These are phyloP conservation scores for Nebria salina DNA, from an alignment of 2,888 invertebrate species.

Conservation along the genomic window DNA sequence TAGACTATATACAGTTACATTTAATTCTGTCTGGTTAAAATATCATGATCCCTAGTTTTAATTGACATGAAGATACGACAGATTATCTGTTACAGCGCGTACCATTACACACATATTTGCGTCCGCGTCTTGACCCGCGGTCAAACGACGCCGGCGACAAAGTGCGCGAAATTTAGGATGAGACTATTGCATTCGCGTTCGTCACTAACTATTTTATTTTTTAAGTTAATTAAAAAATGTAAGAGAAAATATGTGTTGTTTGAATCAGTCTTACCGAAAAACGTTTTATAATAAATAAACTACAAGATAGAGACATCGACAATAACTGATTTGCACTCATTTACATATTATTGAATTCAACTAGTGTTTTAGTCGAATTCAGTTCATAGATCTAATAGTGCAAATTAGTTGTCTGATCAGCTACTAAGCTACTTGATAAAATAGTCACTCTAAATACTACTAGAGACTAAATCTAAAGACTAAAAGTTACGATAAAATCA, in stretches of 20 bases:
- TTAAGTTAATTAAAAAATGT: constrained; percentile 52
- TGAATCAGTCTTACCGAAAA: constrained; percentile 64
- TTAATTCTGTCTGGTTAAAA: constrained; percentile 61
- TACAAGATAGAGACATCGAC: constrained; percentile 45
- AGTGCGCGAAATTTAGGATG: constrained; percentile 8
- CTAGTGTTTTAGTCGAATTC: neutral
- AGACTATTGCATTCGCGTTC: constrained; percentile 57
- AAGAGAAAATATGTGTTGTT: constrained; percentile 61
- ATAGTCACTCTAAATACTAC: constrained; percentile 52
- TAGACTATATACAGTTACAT: constrained; percentile 35
- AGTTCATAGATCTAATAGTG: neutral
- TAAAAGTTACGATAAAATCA: constrained; percentile 63
- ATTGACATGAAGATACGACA: constrained; percentile 81
- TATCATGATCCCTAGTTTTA: constrained; percentile 82
- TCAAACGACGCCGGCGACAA: neutral
- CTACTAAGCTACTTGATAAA: constrained; percentile 34
- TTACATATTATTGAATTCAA: no score
- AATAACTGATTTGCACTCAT: neutral
- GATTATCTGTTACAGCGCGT: constrained; percentile 53
- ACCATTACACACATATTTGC: constrained; percentile 40
- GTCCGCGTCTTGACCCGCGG: constrained; percentile 37
- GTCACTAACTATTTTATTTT: constrained; percentile 53
- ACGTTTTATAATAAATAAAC: constrained; percentile 47
- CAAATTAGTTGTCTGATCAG: constrained; percentile 40
- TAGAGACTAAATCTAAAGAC: constrained; percentile 59